phyloP scores from a whole-genome alignment of 2,888 invertebrate species.

The Dryomyza anilis region DNA sequence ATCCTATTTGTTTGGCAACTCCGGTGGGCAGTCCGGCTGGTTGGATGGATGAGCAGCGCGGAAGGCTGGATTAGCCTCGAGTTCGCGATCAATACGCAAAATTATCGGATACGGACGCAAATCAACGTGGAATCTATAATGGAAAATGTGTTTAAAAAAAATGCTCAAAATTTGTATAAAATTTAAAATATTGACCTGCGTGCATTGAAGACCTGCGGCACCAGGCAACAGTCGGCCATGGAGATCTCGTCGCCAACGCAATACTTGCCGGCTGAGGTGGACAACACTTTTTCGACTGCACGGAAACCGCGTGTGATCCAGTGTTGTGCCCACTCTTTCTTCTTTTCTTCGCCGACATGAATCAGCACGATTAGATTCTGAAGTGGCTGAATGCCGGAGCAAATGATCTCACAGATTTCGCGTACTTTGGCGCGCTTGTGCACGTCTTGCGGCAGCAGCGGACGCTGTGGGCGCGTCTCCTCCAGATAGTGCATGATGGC shows the following conservation, averaged over 20 bases:
- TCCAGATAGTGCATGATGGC: constrained; percentile 96
- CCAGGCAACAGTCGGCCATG: constrained; percentile 91
- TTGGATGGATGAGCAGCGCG: constrained; percentile 87
- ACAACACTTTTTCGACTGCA: constrained; percentile 86
- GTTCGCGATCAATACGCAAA: constrained; percentile 80
- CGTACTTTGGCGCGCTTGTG: constrained; percentile 88
- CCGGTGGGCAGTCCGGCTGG: constrained; percentile 95
- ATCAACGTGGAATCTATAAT: constrained; percentile 85
- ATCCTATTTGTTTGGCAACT: constrained; percentile 74
- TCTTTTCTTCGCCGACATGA: constrained; percentile 85
- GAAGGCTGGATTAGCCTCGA: constrained; percentile 89
- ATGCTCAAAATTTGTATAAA: not conserved
- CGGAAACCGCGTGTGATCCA: constrained; percentile 90
- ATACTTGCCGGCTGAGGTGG: constrained; percentile 85
- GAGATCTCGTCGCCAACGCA: constrained; percentile 94
- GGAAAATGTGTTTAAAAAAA: not conserved
- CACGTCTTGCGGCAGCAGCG: constrained; percentile 87
- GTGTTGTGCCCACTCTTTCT: constrained; percentile 90
- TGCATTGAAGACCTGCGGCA: constrained; percentile 95
- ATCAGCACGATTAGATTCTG: constrained; percentile 91
- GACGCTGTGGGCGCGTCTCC: constrained; percentile 84
- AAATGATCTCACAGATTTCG: constrained; percentile 90
- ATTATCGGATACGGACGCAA: constrained; percentile 88
- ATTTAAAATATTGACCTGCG: constrained; percentile 67
- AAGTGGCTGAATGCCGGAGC: constrained; percentile 93